These are phyloP conservation scores for Eugnorisma glareosa DNA, from an alignment of 2,888 invertebrate genomes.

Conservation along the genomic window DNA sequence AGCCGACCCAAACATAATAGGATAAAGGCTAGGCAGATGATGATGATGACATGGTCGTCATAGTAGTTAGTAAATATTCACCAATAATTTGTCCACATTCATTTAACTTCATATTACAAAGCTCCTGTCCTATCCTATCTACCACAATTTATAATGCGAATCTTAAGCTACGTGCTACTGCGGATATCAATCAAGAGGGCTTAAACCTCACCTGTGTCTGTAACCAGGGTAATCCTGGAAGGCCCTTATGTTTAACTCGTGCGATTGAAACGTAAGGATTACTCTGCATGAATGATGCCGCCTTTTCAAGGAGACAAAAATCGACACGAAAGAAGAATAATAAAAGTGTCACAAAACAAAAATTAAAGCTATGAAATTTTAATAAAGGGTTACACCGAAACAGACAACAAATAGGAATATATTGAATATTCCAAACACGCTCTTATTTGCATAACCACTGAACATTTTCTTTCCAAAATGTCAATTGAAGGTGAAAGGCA, in stretches of 20 bases:
- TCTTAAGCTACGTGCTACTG: neutral
- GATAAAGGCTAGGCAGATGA: neutral
- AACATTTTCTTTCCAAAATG: slow-evolving; percentile 33
- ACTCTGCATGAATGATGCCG: neutral
- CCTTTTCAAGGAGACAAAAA: no score
- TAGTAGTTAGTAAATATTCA: neutral
- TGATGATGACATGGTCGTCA: neutral
- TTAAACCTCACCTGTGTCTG: slow-evolving; percentile 21
- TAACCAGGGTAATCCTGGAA: slow-evolving; percentile 11
- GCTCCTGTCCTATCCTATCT: neutral
- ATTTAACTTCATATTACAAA: neutral
- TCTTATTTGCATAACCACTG: slow-evolving; percentile 36
- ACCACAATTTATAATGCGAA: neutral
- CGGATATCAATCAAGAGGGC: slow-evolving; percentile 47
- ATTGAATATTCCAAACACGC: slow-evolving; percentile 41
- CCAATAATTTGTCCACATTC: neutral
- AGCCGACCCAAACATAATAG: neutral
- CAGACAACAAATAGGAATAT: slow-evolving; percentile 5
- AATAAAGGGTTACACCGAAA: neutral
- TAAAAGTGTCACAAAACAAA: neutral
- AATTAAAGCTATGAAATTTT: neutral
- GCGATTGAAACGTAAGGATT: slow-evolving; percentile 4
- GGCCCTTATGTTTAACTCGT: slow-evolving; percentile 3
- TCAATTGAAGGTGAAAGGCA: slow-evolving; percentile 50
- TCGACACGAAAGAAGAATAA: neutral